A percentile compares a stretch with the other conserved stretches of the same genome.
Evolutionary conservation across 2,113 vertebrate species (phyloP).

Genomic region (Typhlomys cinereus): DNA sequence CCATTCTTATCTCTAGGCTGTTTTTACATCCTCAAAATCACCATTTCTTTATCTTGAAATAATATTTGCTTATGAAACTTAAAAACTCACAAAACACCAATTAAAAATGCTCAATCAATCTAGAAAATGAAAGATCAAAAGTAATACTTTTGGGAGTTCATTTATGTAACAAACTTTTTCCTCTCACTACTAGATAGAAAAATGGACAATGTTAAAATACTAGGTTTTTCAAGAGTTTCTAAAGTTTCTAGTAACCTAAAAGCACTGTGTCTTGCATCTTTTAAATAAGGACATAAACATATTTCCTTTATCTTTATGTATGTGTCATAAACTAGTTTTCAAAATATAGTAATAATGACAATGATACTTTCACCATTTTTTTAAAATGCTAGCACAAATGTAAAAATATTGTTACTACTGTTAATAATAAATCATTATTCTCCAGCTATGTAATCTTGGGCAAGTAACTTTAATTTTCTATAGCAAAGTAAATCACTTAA

Average conservation of each 20-base stretch:
- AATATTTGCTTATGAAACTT: background rate
- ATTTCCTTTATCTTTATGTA: background rate
- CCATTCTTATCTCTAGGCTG: background rate
- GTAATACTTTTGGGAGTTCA: background rate
- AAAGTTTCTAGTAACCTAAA: background rate
- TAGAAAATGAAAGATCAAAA: constrained; percentile 21
- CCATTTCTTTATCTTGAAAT: background rate
- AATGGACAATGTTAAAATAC: background rate
- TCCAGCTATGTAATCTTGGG: background rate
- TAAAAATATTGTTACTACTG: background rate
- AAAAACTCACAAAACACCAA: background rate
- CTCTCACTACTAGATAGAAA: background rate
- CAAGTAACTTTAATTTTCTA: background rate
- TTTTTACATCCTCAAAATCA: background rate
- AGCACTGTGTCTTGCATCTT: background rate
- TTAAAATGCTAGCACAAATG: constrained; percentile 1
- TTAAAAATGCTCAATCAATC: background rate
- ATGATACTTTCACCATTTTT: background rate
- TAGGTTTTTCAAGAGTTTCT: background rate
- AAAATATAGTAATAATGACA: background rate
- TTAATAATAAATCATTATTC: background rate
- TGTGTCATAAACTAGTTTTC: background rate
- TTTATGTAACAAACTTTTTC: background rate
- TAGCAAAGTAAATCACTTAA: background rate
- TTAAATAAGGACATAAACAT: constrained; percentile 1